Conservation (phyloP, 2,797 vertebrate genomes). For the Neoniphon sammara region DNA sequence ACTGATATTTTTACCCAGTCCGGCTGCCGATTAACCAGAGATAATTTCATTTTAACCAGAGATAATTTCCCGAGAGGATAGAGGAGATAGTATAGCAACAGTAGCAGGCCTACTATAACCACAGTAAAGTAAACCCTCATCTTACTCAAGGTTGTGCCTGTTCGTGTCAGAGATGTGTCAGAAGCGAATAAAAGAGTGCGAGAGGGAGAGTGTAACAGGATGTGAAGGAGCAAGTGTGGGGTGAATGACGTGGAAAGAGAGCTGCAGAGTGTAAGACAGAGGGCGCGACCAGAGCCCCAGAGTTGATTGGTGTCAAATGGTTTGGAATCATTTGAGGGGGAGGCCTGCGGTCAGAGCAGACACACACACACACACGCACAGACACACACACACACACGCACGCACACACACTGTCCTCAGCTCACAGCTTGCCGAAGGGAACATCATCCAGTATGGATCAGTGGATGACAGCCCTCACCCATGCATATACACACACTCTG, state of each 20-base stretch:
- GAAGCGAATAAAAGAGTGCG: conserved; percentile 21
- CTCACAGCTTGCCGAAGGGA: conserved; percentile 54
- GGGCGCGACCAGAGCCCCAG: conserved; percentile 62
- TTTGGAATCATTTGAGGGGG: conserved; percentile 74
- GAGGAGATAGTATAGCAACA: conserved; percentile 41
- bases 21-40: no score
- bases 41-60: no score
- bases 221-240: conserved; percentile 37
- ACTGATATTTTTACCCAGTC: no score
- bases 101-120: conserved; percentile 39
- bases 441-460: conserved; percentile 68
- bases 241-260: conserved; percentile 26
- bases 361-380: conserved; percentile 17
- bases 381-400: conserved; percentile 24
- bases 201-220: conserved; percentile 14
- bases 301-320: conserved; percentile 82
- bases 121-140: conserved; percentile 25
- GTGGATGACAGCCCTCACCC: conserved; percentile 57
- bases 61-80: conserved; percentile 47
- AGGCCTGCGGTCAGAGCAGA: conserved; percentile 54
- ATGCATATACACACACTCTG: neutral
- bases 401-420: conserved; percentile 48
- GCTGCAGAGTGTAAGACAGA: conserved; percentile 59
- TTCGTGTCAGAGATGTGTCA: conserved; percentile 22
- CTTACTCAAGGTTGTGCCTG: conserved; percentile 21